Evolutionary conservation across 2,113 vertebrate genomes (phyloP), one percentile per base, ranked within the genome.

Genomic region (Colistium nudipinnis): DNA sequence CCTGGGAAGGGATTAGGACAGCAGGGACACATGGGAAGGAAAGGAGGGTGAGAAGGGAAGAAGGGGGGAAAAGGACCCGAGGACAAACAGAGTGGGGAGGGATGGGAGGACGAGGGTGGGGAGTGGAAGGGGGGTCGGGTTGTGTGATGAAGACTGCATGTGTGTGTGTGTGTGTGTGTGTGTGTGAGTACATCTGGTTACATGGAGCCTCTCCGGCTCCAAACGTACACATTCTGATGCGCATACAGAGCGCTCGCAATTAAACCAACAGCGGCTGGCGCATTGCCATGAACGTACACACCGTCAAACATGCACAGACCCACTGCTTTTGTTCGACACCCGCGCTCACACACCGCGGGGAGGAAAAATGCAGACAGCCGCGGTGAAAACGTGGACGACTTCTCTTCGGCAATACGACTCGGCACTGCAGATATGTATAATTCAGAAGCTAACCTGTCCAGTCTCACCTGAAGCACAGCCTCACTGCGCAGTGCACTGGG

Each of bases 1-100:
- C 92, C 89, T 93, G 91, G 91, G 92, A 92, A 92, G 91, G 92
- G 93, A 94, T 94, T 93, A 93, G 91, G 90, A 92, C 90, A 90
- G 82, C 76, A 71, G 88, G 91, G 88, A 92, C 92, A 92, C 93
- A 90, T 88, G 92, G 92, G 92, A 94, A 82, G 70, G 80, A 88
- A 76, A 87, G 86, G 85, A 81, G 89, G 87, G 86, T 82, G 86
- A 87, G 84, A 84, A 89, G 90, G 84, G 85, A 88, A 89, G 87
- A 88, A 89, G 88, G 88, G 87, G 82, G 87, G 85, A 76, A 88
- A 65, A 93, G 89, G 88, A 91, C 93, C 93, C 47, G 90, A 92
- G 93, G 93, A 94, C 89, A 93, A 92, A 93, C 88, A 84, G 83
- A 89, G 76, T 48, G 71, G 74, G 76, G 80, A 76, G 83, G 63